These are phyloP conservation scores for Anoplius nigerrimus DNA, from an alignment of 2,888 invertebrate species.

Conservation along the genomic window DNA sequence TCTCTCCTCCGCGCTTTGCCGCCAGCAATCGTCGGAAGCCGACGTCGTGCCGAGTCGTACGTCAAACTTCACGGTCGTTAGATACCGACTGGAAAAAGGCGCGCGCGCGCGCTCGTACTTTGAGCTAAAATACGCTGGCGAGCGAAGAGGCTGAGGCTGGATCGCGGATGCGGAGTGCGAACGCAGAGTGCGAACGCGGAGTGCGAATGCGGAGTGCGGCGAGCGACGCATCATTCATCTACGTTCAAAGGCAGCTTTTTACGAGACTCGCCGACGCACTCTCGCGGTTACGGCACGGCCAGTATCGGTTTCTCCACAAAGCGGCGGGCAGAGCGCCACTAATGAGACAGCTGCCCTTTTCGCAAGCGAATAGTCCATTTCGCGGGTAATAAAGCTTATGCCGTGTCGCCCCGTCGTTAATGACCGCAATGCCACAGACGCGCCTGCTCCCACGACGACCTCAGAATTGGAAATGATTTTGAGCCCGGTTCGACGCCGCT, in stretches of 20 bases:
- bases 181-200: slow-evolving; percentile 18
- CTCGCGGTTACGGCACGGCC: slow-evolving; percentile 21
- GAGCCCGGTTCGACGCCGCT: too few species aligned
- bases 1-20: too few species aligned
- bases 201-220: slow-evolving; percentile 15
- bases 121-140: not conserved
- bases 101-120: too few species aligned
- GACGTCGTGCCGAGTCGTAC: too few species aligned
- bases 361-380: slow-evolving; percentile 61
- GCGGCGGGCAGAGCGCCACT: slow-evolving; percentile 36
- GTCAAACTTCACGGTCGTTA: too few species aligned
- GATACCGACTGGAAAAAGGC: too few species aligned
- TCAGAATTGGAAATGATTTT: slow-evolving; percentile 21
- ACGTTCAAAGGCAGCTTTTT: slow-evolving; percentile 2
- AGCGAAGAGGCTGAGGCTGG: not conserved
- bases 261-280: slow-evolving; percentile 36
- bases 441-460: slow-evolving; percentile 25
- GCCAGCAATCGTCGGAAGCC: too few species aligned
- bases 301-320: slow-evolving; percentile 35
- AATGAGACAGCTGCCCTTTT: slow-evolving; percentile 67
- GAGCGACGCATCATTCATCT: too few species aligned
- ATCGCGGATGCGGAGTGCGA: slow-evolving; percentile 15
- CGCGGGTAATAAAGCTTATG: slow-evolving; percentile 61
- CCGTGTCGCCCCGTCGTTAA: slow-evolving; percentile 27
- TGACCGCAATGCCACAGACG: slow-evolving; percentile 34